phyloP scores from a whole-genome alignment of 2,888 invertebrate species.

The Liodrosophila aerea region DNA sequence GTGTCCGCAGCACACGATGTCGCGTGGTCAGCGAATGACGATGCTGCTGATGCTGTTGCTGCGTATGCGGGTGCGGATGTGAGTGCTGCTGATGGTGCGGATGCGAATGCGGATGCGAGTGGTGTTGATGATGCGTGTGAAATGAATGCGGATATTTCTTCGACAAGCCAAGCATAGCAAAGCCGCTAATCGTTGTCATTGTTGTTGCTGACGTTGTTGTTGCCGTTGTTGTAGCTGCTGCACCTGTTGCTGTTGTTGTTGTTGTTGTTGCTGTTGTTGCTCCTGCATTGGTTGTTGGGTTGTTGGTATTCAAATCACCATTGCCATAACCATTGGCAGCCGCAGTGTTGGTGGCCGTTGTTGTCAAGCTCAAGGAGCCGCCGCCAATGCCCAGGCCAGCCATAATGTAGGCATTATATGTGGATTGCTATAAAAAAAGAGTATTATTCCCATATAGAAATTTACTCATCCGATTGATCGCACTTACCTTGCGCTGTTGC shows the following conservation, averaged over 20 bases:
- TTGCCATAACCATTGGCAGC: constrained; percentile 41
- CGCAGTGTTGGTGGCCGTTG: constrained; percentile 28
- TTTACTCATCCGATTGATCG: no score
- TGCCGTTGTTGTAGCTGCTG: constrained; percentile 10
- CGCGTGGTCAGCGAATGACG: constrained; percentile 80
- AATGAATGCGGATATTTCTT: constrained; percentile 58
- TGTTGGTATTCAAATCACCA: constrained; percentile 22
- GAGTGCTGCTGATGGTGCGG: constrained; percentile 66
- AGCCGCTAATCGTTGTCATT: constrained; percentile 50
- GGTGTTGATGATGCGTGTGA: constrained; percentile 56
- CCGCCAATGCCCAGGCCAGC: constrained; percentile 78
- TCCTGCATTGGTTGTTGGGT: constrained; percentile 5
- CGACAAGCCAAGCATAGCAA: constrained; percentile 63
- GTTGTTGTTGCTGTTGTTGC: constrained; percentile 3
- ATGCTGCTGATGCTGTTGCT: constrained; percentile 59
- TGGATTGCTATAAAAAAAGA: constrained; percentile 67
- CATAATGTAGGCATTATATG: constrained; percentile 77
- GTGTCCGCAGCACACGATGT: constrained; percentile 80
- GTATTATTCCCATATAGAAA: no score
- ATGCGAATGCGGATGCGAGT: constrained; percentile 69
- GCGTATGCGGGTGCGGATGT: constrained; percentile 62
- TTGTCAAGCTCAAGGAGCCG: constrained; percentile 62
- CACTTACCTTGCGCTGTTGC: constrained; percentile 79
- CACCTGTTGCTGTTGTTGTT: constrained; percentile 1
- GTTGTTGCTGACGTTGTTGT: constrained; percentile 22